A percentile compares a stretch with the other conserved stretches of the same genome.
Evolutionary conservation across 2,113 vertebrate genomes (phyloP).

Genomic region (Myotis lucifugus): DNA sequence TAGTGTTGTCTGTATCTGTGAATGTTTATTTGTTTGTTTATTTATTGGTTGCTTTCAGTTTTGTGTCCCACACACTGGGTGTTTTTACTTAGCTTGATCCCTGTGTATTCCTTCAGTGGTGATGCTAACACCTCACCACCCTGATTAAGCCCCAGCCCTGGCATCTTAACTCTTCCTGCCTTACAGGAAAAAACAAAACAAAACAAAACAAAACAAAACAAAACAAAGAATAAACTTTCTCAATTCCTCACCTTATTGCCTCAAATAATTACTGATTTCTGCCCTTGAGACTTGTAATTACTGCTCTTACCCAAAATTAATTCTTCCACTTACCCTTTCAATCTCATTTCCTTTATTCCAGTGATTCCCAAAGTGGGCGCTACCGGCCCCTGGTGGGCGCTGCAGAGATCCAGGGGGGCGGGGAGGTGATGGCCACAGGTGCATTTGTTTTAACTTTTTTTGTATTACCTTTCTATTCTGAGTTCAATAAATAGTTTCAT

Average conservation of each 20-base stretch:
- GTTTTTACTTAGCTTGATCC: neutral
- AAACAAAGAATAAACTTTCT: neutral
- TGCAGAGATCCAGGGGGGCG: too few relatives aligned
- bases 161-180: neutral
- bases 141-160: neutral
- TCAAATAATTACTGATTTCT: constrained; percentile 1
- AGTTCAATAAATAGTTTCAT: too few relatives aligned
- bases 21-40: neutral
- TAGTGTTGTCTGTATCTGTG: neutral
- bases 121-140: neutral
- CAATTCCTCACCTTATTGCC: neutral
- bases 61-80: neutral
- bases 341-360: neutral
- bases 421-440: too few relatives aligned
- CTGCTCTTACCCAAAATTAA: neutral
- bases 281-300: neutral
- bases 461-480: too few relatives aligned
- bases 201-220: neutral
- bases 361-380: too few relatives aligned
- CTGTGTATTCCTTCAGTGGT: neutral
- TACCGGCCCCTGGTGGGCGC: too few relatives aligned
- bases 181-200: neutral
- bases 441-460: too few relatives aligned
- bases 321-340: neutral
- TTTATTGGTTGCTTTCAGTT: neutral